Evolutionary conservation across 2,113 vertebrate species (phyloP), one percentile per base, ranked within the genome.

Genomic region (Nothobranchius furzeri): DNA sequence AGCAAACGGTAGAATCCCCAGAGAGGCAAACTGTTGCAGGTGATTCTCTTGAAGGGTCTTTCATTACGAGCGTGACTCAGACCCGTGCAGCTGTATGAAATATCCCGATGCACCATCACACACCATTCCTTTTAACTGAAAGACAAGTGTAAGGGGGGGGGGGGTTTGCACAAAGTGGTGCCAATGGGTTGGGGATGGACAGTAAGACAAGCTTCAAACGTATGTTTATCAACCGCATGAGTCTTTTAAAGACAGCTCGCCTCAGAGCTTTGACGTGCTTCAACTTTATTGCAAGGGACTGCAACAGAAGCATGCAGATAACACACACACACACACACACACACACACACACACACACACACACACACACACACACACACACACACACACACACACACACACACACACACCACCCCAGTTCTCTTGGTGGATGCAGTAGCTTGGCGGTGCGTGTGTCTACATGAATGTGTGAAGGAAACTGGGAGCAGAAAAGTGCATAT

Each of bases 241-340:
- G 76, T 78, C 66, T 73, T 69, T 79, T 73, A 75, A 76, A 67
- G 81, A 76, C 83, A 71, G 88, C 83, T 82, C 60, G 76, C 50
- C 70, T 84, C 47, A 80, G 81, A 14, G 68, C 73, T 87, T 78
- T 86, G 69, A 87, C 84, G 75, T 65, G 79, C 87, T 83, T 52
- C 61, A 83, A 83, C 76, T 85, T 86, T 70, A 85, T 63, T 85
- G 73, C 67, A 70, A 67, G 69, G 68, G 74, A 85, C 63, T 65
- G 45, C 48, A 78, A 80, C 81, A 79, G 76, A 75, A 68, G 54
- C 42, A 24, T 53, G 74, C 73, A 70, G 85, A 88, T 89, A 83
- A n/a, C 62, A 66, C 37, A 51, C 48, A 30, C 61, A 67, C 62
- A 66, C 37, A 51, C 48, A 60, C 62, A 66, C 37, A 51, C 48